Base-by-base conservation (phyloP, 1,140 invertebrate species). In the Linepithema humile region DNA sequence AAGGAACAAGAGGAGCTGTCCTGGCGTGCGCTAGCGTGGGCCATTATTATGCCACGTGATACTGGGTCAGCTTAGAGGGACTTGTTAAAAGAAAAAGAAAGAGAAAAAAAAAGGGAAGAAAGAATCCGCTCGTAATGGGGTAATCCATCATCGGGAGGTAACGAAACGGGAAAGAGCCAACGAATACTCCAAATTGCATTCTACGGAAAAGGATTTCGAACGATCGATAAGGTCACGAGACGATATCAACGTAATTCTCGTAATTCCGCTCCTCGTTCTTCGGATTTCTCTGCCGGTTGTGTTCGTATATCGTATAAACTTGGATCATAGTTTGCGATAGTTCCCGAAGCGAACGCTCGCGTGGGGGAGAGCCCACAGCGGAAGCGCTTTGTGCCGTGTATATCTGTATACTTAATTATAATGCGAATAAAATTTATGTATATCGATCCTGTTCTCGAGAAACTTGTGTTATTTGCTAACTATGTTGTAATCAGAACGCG, bases 141-240 rank as follows among this genome's bases (percentile, higher is more conserved):
- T 82, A 82, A 85, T 85, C 70, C 82, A 86, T 86, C 83, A 84
- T 85, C 72, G 57, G 32, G 60, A 3, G n/a, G 60, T 43, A 80
- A 80, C 75, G 64, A 80, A 80, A 80, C 75, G 74, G 26, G 59
- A 78, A 50, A 74, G 57, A 53, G 26, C 26, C 57, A 43, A 80
- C 75, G 64, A 80, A 80, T 80, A 80, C 26, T 80, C 75, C 64
- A 80, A 80, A 80, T 80, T 70, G 75, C 75, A 80, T 80, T 80
- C 64, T 70, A 57, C 48, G 26, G 26, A 70, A 80, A 80, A 57
- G 35, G 75, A 80, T 80, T 50, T 75, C 35, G 55, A 74, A 35
- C 72, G 70, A 83, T 75, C 73, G 70, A 77, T 75, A 83, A 50
- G 57, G 57, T 75, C 70, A 59, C 59, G 70, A 50, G 72, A 62